phyloP scores from a whole-genome alignment of 2,888 invertebrate species.

The Hecatera dysodea region DNA sequence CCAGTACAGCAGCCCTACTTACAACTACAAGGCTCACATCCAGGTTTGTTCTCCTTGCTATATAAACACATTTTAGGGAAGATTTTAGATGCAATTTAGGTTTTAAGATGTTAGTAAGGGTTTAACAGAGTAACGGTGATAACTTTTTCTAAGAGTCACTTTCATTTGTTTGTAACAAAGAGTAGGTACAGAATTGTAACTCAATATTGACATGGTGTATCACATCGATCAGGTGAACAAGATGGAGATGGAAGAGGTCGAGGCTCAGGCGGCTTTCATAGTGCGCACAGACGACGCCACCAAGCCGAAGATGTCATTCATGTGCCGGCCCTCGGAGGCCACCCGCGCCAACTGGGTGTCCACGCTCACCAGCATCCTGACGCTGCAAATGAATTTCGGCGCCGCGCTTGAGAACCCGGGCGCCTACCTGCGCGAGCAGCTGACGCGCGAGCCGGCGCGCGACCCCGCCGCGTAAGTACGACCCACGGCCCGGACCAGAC shows the following conservation, averaged over 20 bases:
- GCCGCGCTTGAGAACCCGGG: constrained; percentile 99
- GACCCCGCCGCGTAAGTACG: constrained; percentile 84
- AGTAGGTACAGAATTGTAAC: not conserved
- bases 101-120: not conserved
- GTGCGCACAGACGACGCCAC: constrained; percentile 95
- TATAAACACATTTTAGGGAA: not conserved
- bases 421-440: constrained; percentile 82
- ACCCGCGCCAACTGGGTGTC: constrained; percentile 96
- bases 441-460: constrained; percentile 77
- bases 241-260: constrained; percentile 94
- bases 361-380: constrained; percentile 96
- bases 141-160: not conserved
- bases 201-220: constrained; percentile 23
- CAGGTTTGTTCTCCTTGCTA: constrained; percentile 92
- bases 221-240: constrained; percentile 96
- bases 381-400: constrained; percentile 98
- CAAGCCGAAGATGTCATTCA: constrained; percentile 94
- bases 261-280: constrained; percentile 78
- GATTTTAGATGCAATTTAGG: not conserved
- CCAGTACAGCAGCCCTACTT: constrained; percentile 98
- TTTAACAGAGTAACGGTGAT: not conserved
- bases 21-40: constrained; percentile 98
- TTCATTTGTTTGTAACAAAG: no score
- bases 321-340: constrained; percentile 94
- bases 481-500: constrained; percentile 16